A percentile compares a stretch with the other conserved stretches of the same genome.
These are phyloP conservation scores for Nemapogon koenigi DNA, from an alignment of 2,888 invertebrate species.

Conservation along the genomic window DNA sequence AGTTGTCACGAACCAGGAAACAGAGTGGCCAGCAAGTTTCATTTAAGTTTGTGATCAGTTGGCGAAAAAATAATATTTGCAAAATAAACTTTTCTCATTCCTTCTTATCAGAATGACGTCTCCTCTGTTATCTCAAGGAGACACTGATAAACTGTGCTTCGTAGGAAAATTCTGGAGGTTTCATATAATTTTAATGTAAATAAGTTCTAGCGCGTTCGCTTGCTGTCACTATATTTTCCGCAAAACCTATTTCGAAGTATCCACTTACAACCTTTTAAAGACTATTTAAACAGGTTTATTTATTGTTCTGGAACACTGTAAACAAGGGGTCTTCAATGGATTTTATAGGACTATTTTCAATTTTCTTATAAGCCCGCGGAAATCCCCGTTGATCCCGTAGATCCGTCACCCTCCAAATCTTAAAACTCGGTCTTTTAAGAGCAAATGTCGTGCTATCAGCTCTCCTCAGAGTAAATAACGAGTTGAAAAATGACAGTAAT, in stretches of 20 bases:
- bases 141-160: slow-evolving; percentile 29
- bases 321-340: slow-evolving; percentile 25
- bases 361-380: slow-evolving; percentile 42
- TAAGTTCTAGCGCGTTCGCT: too few species aligned
- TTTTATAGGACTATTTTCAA: slow-evolving; percentile 52
- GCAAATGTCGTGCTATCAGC: slow-evolving; percentile 61
- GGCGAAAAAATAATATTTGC: slow-evolving; percentile 11
- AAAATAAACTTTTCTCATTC: slow-evolving; percentile 14
- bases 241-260: too few species aligned
- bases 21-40: too few species aligned
- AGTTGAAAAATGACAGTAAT: slow-evolving; percentile 66
- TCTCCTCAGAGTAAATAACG: slow-evolving; percentile 61
- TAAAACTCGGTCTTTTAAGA: slow-evolving; percentile 38
- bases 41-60: too few species aligned
- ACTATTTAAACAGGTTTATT: too few species aligned
- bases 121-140: slow-evolving; percentile 28
- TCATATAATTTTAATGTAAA: slow-evolving; percentile 8
- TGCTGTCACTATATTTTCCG: too few species aligned
- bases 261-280: too few species aligned
- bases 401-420: slow-evolving; percentile 47
- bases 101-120: slow-evolving; percentile 32
- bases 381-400: slow-evolving; percentile 38
- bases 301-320: too few species aligned
- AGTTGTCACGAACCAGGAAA: too few species aligned
- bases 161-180: slow-evolving; percentile 7